Evolutionary conservation across 2,888 invertebrate genomes (phyloP), one percentile per base, ranked within the genome.

Genomic region (Aquatica leii): DNA sequence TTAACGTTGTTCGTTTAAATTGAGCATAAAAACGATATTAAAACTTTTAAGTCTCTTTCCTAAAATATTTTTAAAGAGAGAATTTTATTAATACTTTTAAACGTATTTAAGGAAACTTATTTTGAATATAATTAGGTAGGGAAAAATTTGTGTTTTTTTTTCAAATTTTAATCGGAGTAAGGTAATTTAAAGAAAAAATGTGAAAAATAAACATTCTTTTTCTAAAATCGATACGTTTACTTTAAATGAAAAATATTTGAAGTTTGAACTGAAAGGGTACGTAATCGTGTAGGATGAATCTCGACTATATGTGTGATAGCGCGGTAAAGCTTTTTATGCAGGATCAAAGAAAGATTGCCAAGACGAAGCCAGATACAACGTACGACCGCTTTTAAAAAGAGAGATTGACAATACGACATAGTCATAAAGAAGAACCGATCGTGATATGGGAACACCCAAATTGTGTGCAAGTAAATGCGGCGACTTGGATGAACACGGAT

Each of bases 321-420:
- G n/a, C 50, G 48, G 21, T 35, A 43, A 59, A 35, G 50, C 50
- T 46, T 60, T 60, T 64, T 64, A 64, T 64, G 34, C 55, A 46
- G 56, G 60, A 56, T 60, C 52, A 64, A 64, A 64, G 56, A 56
- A 56, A 51, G 60, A 64, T 64, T 64, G 57, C 43, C 37, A 43
- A 37, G 55, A 59, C 60, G 60, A 59, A 64, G 46, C 46, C 64
- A 53, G 64, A 64, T 60, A 64, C 60, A 60, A 60, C 60, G 52
- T 53, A 59, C 56, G 59, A 49, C 55, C 56, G 61, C 54, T 53
- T 65, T 61, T 61, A 57, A 65, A 65, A 61, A 52, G 56, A 57
- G 34, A 61, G 65, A 65, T 65, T 65, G 65, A 65, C 65, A 65
- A 58, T 65, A 50, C 54, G 58, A 60, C 53, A 54, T 31, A 31